Conservation (phyloP, 2,888 invertebrate species). For the Dryocosmus kuriphilus region DNA sequence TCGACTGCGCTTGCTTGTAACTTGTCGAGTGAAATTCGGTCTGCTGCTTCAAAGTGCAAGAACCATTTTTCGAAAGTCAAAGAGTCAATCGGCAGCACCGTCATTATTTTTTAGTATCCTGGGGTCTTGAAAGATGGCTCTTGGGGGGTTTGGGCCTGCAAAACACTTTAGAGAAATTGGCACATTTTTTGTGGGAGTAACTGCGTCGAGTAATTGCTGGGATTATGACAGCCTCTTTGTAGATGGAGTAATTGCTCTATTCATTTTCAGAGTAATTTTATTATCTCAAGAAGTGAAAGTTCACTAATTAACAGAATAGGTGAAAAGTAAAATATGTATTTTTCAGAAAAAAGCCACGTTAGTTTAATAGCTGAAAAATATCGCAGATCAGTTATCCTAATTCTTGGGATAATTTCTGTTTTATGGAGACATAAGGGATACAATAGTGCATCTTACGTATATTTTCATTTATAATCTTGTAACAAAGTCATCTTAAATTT, state of each 20-base stretch:
- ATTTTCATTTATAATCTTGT: no score
- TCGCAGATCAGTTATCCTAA: no score
- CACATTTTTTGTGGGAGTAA: constrained; percentile 12
- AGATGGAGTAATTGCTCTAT: neutral
- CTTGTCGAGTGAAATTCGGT: constrained; percentile 3
- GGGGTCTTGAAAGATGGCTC: neutral
- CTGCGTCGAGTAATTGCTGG: constrained; percentile 17
- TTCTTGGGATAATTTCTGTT: no score
- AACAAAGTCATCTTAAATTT: no score
- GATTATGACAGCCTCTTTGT: neutral
- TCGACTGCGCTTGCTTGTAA: neutral
- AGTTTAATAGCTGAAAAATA: no score
- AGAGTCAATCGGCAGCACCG: constrained; percentile 38
- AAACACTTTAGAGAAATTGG: constrained; percentile 34
- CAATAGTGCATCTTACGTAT: no score
- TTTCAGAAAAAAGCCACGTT: no score
- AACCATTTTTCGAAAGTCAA: constrained; percentile 35
- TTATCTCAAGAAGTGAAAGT: neutral
- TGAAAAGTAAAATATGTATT: neutral
- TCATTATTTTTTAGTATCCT: constrained; percentile 34
- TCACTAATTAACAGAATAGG: neutral
- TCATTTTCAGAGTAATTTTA: neutral
- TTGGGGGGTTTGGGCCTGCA: neutral
- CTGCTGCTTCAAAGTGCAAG: neutral
- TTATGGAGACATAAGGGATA: no score